phyloP scores from a whole-genome alignment of 2,888 invertebrate genomes.

The Euphydryas editha region DNA sequence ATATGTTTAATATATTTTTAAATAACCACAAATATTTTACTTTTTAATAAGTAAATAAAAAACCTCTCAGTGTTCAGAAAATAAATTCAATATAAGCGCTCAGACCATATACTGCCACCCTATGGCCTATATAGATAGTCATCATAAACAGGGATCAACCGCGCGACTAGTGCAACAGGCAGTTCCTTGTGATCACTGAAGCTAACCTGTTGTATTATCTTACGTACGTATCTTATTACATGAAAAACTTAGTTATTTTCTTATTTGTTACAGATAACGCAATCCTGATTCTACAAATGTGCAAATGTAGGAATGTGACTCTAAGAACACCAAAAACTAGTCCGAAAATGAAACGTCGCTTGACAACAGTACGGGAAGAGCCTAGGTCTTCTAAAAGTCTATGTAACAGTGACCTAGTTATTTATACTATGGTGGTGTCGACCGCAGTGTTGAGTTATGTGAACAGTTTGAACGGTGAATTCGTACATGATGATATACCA shows the following conservation, averaged over 20 bases:
- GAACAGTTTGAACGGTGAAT: conserved; percentile 91
- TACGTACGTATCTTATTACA: not conserved
- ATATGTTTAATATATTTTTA: too few species aligned
- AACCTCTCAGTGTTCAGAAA: too few species aligned
- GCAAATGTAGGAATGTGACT: conserved; percentile 75
- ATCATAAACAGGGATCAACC: too few species aligned
- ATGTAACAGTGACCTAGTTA: conserved; percentile 77
- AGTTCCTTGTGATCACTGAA: too few species aligned
- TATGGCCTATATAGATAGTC: too few species aligned
- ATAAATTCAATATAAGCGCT: too few species aligned
- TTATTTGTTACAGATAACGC: conserved; percentile 61
- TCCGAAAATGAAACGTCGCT: conserved; percentile 78
- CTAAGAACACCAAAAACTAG: conserved; percentile 54
- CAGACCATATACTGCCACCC: too few species aligned
- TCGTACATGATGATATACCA: conserved; percentile 94
- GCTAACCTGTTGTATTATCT: too few species aligned
- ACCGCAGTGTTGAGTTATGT: conserved; percentile 88
- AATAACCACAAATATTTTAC: too few species aligned
- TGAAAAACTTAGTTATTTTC: not conserved
- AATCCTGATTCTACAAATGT: conserved; percentile 59
- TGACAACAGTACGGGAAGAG: conserved; percentile 73
- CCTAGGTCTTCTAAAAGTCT: conserved; percentile 48
- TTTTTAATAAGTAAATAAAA: too few species aligned
- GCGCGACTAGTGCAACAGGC: too few species aligned
- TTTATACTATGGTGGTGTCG: conserved; percentile 86